phyloP scores from a whole-genome alignment of 23 tunicate species.

The Aplidium turbinatum region DNA sequence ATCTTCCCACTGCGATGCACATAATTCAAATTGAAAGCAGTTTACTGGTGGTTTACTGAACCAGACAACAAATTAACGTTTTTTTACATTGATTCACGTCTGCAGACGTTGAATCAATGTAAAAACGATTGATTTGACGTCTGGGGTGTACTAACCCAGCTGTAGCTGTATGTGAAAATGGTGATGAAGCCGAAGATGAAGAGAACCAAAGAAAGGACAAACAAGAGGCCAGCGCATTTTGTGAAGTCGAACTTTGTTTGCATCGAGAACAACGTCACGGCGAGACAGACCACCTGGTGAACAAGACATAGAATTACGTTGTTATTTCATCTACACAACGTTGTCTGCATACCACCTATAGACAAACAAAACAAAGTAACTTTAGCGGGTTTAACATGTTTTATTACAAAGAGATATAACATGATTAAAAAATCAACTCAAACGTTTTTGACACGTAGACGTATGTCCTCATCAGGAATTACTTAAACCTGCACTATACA shows the following conservation, averaged over 20 bases:
- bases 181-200: conserved; percentile 87
- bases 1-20: too few species aligned
- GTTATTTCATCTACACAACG: not conserved
- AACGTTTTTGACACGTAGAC: too few species aligned
- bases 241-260: conserved; percentile 96
- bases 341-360: not conserved
- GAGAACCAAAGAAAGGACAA: conserved; percentile 71
- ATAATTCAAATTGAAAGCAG: not conserved
- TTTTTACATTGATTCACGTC: too few species aligned
- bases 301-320: not conserved
- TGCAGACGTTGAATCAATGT: too few species aligned
- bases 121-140: too few species aligned
- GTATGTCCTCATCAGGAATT: too few species aligned
- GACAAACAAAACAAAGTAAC: too few species aligned
- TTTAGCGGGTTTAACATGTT: too few species aligned
- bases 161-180: conserved; percentile 62
- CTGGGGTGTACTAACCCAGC: conserved; percentile 67
- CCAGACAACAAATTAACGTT: not conserved
- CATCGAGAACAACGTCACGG: conserved; percentile 82
- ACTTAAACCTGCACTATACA: not conserved
- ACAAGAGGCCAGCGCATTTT: conserved; percentile 81
- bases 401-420: too few species aligned
- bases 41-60: not conserved
- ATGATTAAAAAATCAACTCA: too few species aligned
- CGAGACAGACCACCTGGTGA: conserved; percentile 71